These are phyloP conservation scores for Scolopax bukidnonensis DNA, from an alignment of 2,797 vertebrate genomes.

Conservation along the genomic window DNA sequence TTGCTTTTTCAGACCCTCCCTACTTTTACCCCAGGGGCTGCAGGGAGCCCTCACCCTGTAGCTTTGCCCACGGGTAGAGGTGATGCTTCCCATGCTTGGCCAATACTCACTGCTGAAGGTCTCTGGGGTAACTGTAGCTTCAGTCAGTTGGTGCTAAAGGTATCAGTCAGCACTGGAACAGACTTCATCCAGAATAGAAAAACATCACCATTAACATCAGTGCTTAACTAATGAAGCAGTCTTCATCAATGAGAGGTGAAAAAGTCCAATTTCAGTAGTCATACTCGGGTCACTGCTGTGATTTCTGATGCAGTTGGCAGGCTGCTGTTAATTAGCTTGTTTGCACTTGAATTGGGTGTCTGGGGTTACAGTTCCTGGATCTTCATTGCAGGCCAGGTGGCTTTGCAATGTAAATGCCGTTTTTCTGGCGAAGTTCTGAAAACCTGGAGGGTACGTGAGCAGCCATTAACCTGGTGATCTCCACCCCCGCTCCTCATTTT, in stretches of 20 bases:
- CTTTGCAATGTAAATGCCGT: neutral
- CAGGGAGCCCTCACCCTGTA: neutral
- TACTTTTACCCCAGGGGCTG: neutral
- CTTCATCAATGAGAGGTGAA: neutral
- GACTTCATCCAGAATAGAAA: neutral
- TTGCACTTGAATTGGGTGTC: neutral
- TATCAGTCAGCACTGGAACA: neutral
- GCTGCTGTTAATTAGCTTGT: neutral
- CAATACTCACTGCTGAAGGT: accelerated
- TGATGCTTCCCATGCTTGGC: neutral
- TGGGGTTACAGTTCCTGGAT: neutral
- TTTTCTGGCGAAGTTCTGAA: neutral
- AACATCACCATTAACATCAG: neutral
- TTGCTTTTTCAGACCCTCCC: neutral
- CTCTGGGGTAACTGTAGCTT: neutral
- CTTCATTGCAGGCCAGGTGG: neutral
- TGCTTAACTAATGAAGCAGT: neutral
- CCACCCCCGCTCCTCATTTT: neutral
- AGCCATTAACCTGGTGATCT: neutral
- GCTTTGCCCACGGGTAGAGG: neutral
- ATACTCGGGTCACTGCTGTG: neutral
- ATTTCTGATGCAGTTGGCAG: neutral
- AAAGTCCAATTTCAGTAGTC: accelerated
- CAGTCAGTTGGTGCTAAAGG: neutral
- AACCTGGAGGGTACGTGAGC: neutral